A percentile compares a stretch with the other conserved stretches of the same genome.
Evolutionary conservation across 2,888 invertebrate genomes (phyloP).

Genomic region (Drosophila incognita): DNA sequence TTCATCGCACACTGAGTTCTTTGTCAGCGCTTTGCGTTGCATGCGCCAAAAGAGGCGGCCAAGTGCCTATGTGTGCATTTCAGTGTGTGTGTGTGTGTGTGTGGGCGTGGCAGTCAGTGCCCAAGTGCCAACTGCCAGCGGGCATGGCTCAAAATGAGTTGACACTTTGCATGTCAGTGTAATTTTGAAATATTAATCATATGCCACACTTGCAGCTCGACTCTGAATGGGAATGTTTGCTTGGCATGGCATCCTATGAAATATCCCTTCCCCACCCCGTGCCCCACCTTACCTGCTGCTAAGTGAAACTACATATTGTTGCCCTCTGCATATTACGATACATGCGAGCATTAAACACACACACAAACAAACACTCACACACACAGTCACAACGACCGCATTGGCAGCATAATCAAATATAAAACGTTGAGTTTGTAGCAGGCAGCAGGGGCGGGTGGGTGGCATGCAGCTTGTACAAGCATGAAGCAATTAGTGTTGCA

Average conservation of each 20-base stretch:
- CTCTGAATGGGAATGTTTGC: constrained; percentile 58
- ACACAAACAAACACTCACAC: constrained; percentile 14
- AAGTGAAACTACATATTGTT: constrained; percentile 62
- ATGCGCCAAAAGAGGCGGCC: constrained; percentile 56
- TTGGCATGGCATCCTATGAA: constrained; percentile 62
- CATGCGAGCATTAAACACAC: constrained; percentile 63
- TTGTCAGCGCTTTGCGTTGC: constrained; percentile 69
- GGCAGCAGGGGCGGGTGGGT: not conserved
- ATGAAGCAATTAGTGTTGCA: constrained; percentile 81
- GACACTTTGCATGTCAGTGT: constrained; percentile 81
- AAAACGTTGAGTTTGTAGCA: constrained; percentile 55
- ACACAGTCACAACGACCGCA: constrained; percentile 1
- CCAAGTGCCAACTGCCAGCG: constrained; percentile 28
- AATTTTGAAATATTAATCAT: constrained; percentile 81
- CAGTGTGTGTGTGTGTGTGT: not conserved
- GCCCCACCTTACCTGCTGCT: not conserved
- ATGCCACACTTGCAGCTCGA: constrained; percentile 61
- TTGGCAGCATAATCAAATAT: constrained; percentile 76
- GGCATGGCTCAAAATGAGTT: constrained; percentile 71
- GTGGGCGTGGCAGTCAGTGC: constrained; percentile 28
- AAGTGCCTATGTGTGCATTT: constrained; percentile 3
- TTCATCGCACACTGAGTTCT: constrained; percentile 52
- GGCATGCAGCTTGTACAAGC: constrained; percentile 44
- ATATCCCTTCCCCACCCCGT: not conserved
- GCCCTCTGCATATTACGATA: constrained; percentile 68